Base-by-base conservation (phyloP, 92 coral and sea anemone genomes). In the Muricea muricata region DNA sequence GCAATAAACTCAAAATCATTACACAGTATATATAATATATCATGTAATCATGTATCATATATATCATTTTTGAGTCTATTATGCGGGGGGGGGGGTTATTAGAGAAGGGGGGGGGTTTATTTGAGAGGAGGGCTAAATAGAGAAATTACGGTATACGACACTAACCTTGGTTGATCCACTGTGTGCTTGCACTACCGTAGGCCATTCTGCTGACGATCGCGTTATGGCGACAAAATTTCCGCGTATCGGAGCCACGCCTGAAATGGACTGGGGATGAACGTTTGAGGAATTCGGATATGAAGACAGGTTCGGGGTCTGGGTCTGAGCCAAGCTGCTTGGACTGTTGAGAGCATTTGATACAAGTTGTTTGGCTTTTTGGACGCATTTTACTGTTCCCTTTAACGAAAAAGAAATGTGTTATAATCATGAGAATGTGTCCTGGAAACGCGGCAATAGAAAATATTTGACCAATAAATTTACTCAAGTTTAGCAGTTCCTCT, bases 321-420 rank as follows among this genome's bases (percentile, higher is more conserved):
- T 81, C 79, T 92, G 98, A 13, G 89, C 90, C 26, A 87, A 87
- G 33, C 98, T 93, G 41, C 99, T 97, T 48, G 99, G 99, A 41
- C 98, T 97, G 83, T 97, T 97, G 57, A 97, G 92, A 3, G 99
- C 99, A 35, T 92, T 94, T 2, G 99, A 94, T 52, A 97, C 99
- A 50, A 97, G 93, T 65, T 90, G 93, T 86, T 94, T 97, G 24
- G 99, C 99, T 65, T 94, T 92, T 58, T 97, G 99, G 4, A 97
- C 99, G 26, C 98, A 91, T 77, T 97, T 97, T 54, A 84, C 93
- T 40, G 99, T 90, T 18, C 99, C 99, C 99, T 97, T 30, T 24
- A 79, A 4, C 76, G 26, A 73, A 80, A 32, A 1, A 46, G 42
- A 35, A 32, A 25, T 45, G 15, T 34, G 65, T 28, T 15, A 23